Percentiles rank a stretch among this genome's conserved stretches.
Conservation (phyloP, 2,113 vertebrate species). For the Dicaeum eximium region DNA sequence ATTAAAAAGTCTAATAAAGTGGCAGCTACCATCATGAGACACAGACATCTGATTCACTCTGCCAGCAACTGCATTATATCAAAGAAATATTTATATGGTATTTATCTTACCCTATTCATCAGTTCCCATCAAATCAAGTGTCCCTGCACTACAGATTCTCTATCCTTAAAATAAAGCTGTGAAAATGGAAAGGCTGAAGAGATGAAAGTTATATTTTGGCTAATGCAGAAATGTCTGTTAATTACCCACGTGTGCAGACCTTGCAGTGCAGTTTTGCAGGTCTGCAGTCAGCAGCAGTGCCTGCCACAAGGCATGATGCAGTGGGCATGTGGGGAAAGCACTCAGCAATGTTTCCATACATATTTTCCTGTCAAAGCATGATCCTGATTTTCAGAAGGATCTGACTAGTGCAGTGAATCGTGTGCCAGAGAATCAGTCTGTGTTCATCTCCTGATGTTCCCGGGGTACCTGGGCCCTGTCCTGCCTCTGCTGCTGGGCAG, state of each 20-base stretch:
- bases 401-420: neutral
- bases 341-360: neutral
- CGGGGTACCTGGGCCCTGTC: neutral
- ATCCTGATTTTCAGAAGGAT: neutral
- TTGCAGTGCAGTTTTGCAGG: neutral
- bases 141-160: neutral
- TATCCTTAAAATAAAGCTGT: neutral
- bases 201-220: neutral
- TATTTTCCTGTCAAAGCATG: neutral
- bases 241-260: neutral
- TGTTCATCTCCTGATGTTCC: neutral
- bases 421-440: neutral
- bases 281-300: neutral
- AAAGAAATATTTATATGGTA: neutral
- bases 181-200: neutral
- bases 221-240: neutral
- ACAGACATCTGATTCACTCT: neutral
- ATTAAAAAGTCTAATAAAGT: conserved; percentile 3
- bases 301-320: neutral
- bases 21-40: neutral
- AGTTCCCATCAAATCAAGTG: neutral
- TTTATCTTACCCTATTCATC: conserved; percentile 21
- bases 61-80: neutral
- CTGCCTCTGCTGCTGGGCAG: neutral
- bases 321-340: neutral